Conservation (phyloP, 2,888 invertebrate species). For the Barypeithes pellucidus region DNA sequence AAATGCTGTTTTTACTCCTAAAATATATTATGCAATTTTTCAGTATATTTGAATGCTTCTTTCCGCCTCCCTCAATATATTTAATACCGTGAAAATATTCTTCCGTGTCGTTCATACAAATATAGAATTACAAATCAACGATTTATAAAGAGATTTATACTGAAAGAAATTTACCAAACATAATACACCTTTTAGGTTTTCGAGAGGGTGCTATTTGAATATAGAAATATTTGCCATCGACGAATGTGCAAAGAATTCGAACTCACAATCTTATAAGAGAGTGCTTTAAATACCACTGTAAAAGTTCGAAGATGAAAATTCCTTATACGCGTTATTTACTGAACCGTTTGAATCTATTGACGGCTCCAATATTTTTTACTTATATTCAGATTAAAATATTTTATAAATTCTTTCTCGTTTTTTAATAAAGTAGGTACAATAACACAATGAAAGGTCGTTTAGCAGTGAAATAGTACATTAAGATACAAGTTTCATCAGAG, state of each 20-base stretch:
- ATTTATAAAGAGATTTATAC: constrained; percentile 24
- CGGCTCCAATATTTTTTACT: too few relatives aligned
- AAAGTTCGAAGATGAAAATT: constrained; percentile 20
- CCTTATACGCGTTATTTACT: constrained; percentile 2
- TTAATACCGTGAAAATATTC: constrained; percentile 13
- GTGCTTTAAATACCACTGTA: constrained; percentile 16
- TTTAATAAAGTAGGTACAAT: too few relatives aligned
- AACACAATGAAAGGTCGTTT: too few relatives aligned
- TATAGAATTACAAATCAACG: constrained; percentile 29
- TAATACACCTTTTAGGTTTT: constrained; percentile 28
- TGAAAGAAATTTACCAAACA: constrained; percentile 28
- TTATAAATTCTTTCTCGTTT: too few relatives aligned
- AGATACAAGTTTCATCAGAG: too few relatives aligned
- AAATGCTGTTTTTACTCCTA: too few relatives aligned
- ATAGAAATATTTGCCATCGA: constrained; percentile 26
- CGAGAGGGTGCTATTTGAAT: constrained; percentile 14
- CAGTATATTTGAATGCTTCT: too few relatives aligned
- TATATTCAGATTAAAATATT: too few relatives aligned
- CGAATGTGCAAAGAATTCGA: constrained; percentile 22
- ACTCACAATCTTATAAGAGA: constrained; percentile 1
- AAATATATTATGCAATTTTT: too few relatives aligned
- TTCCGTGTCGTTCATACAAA: constrained; percentile 22
- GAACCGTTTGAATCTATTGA: constrained; percentile 9
- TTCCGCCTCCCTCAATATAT: not conserved
- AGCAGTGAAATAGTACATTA: too few relatives aligned